A percentile compares a stretch with the other conserved stretches of the same genome.
phyloP scores from a whole-genome alignment of 2,113 vertebrate genomes.

The Arizona elegans region DNA sequence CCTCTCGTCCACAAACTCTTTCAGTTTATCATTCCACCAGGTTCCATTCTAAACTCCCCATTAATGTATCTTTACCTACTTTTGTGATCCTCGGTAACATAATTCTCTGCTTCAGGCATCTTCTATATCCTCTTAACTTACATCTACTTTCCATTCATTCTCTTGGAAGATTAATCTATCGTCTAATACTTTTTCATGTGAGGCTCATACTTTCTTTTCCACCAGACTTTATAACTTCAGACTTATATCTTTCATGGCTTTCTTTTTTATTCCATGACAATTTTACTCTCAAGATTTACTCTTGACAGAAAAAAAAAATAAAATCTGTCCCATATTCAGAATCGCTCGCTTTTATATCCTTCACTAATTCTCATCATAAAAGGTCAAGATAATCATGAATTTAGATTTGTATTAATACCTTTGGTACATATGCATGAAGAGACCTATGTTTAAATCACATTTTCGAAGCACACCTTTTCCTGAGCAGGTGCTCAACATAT shows the following conservation, averaged over 20 bases:
- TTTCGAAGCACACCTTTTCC: background rate
- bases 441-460: background rate
- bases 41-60: background rate
- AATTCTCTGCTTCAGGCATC: background rate
- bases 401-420: background rate
- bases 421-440: background rate
- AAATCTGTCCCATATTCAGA: background rate
- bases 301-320: background rate
- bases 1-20: background rate
- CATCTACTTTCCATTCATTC: background rate
- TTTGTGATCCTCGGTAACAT: background rate
- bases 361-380: background rate
- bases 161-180: background rate
- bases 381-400: background rate
- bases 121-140: background rate
- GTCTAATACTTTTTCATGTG: background rate
- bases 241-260: background rate
- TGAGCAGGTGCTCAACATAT: background rate
- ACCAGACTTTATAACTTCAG: background rate
- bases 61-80: background rate
- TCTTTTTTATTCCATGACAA: background rate
- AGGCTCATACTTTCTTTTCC: background rate
- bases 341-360: background rate
- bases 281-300: background rate
- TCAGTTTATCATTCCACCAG: background rate